phyloP scores from a whole-genome alignment of 2,113 vertebrate genomes.

The Bubo blakistoni region DNA sequence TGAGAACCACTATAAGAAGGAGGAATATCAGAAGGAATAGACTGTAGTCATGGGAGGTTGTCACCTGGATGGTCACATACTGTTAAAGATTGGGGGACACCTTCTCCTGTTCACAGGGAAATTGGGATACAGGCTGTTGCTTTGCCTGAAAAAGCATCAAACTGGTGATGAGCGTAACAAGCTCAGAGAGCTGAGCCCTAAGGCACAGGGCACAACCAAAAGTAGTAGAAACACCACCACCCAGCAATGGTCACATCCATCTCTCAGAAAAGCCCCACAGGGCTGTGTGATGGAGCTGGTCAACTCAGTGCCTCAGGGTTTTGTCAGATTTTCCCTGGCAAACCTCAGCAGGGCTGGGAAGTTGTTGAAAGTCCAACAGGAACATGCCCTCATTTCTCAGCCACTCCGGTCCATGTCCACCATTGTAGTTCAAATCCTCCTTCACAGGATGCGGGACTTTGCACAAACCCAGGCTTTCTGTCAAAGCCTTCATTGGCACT shows the following conservation, averaged over 20 bases:
- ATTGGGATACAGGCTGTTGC: not conserved
- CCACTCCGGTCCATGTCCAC: fast-evolving
- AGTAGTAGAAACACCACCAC: not conserved
- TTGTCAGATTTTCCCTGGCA: not conserved
- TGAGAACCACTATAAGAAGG: not conserved
- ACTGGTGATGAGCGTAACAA: not conserved
- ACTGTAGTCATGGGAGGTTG: not conserved
- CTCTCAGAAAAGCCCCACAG: not conserved
- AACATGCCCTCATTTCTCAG: not conserved
- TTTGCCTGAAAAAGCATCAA: not conserved
- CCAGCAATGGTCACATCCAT: fast-evolving
- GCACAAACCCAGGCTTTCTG: not conserved
- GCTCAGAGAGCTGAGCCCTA: not conserved
- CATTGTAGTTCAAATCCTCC: not conserved
- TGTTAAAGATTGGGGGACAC: not conserved
- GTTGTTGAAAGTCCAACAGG: not conserved
- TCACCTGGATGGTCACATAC: not conserved
- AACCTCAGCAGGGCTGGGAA: not conserved
- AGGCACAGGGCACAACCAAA: not conserved
- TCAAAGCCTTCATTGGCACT: not conserved
- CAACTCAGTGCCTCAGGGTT: not conserved
- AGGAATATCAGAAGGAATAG: not conserved
- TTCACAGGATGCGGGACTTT: fast-evolving
- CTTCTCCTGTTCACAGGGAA: not conserved
- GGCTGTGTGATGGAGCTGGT: not conserved